phyloP scores from a whole-genome alignment of 2,888 invertebrate genomes.

The Pyrrhia umbra region DNA sequence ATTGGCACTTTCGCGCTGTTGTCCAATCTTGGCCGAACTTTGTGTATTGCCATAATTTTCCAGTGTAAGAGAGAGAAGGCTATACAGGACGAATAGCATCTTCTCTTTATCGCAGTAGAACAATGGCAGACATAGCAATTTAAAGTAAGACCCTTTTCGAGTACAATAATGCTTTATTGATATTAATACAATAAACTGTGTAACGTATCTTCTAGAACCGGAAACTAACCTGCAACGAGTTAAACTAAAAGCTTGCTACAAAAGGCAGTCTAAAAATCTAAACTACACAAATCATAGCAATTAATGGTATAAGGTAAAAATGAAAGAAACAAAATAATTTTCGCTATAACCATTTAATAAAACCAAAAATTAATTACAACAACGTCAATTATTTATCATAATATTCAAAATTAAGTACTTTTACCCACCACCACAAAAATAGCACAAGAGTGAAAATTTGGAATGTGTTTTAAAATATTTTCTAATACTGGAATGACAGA shows the following conservation, averaged over 20 bases:
- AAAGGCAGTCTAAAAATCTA: slow-evolving; percentile 17
- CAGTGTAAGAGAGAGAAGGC: neutral
- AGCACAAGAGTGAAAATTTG: slow-evolving; percentile 58
- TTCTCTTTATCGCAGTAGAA: neutral
- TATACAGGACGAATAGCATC: neutral
- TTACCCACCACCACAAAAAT: slow-evolving; percentile 80
- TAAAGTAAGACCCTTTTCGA: slow-evolving; percentile 6
- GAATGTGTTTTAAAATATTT: slow-evolving; percentile 62
- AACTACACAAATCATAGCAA: slow-evolving; percentile 43
- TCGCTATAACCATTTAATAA: slow-evolving; percentile 86
- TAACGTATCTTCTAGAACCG: too few species aligned
- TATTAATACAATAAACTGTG: slow-evolving; percentile 33
- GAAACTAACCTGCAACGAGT: neutral
- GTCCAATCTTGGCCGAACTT: slow-evolving; percentile 3
- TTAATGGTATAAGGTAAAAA: slow-evolving; percentile 60
- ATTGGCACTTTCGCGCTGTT: slow-evolving; percentile 77
- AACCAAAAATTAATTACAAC: slow-evolving; percentile 81
- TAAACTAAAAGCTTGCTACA: neutral
- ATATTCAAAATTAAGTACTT: slow-evolving; percentile 79
- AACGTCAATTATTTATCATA: slow-evolving; percentile 71
- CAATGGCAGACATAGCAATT: neutral
- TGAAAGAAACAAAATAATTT: slow-evolving; percentile 73
- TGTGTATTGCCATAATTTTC: neutral
- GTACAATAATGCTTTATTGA: slow-evolving; percentile 63
- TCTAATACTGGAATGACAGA: slow-evolving; percentile 49